These are phyloP conservation scores for Argyresthia albistria DNA, from an alignment of 2,888 invertebrate genomes.

Conservation along the genomic window DNA sequence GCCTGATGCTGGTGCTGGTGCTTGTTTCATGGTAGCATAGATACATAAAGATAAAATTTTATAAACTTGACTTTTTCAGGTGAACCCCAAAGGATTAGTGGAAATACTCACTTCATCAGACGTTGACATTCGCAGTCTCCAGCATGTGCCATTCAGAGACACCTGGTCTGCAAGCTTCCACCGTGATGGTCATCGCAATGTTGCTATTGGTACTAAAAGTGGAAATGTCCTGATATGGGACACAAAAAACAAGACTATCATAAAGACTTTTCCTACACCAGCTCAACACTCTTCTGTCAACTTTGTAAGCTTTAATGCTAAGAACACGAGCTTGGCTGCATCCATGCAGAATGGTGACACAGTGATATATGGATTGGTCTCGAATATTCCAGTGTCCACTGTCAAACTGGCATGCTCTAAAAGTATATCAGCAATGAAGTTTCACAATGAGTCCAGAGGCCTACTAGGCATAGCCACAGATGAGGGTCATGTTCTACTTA, in stretches of 20 bases:
- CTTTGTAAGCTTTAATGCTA: slow-evolving; percentile 56
- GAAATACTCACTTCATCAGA: slow-evolving; percentile 48
- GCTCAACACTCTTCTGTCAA: slow-evolving; percentile 47
- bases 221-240: slow-evolving; percentile 66
- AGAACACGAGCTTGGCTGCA: slow-evolving; percentile 60
- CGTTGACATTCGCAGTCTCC: slow-evolving; percentile 52
- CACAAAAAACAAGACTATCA: slow-evolving; percentile 56
- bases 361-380: slow-evolving; percentile 58
- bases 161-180: slow-evolving; percentile 63
- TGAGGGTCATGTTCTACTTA: slow-evolving; percentile 57
- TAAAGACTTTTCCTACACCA: slow-evolving; percentile 55
- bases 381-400: slow-evolving; percentile 56
- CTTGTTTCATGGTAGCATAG: too few species aligned
- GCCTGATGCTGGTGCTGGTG: too few species aligned
- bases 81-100: slow-evolving; percentile 53
- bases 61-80: slow-evolving; percentile 30
- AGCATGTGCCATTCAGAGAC: slow-evolving; percentile 57
- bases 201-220: slow-evolving; percentile 57
- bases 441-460: slow-evolving; percentile 57
- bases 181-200: slow-evolving; percentile 54
- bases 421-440: slow-evolving; percentile 60
- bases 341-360: slow-evolving; percentile 64
- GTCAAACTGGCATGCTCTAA: slow-evolving; percentile 51
- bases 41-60: too few species aligned
- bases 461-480: slow-evolving; percentile 63